Conservation (phyloP, 1,140 invertebrate genomes). For the Drosophila gunungcola region DNA sequence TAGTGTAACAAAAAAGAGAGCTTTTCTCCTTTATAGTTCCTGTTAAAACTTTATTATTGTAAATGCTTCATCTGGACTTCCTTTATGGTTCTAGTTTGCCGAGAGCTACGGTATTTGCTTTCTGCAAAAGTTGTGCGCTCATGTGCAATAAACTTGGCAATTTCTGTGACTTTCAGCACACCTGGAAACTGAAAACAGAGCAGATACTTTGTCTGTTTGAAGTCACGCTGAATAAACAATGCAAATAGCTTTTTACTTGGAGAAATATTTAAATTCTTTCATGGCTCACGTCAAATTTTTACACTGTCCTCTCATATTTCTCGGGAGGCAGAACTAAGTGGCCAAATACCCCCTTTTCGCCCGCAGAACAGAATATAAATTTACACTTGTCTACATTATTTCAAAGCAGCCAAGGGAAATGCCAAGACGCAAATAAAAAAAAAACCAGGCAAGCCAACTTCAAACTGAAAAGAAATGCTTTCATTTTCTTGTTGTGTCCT, state of each 20-base stretch:
- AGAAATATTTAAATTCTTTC: constrained; percentile 49
- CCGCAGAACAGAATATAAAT: constrained; percentile 42
- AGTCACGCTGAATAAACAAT: constrained; percentile 48
- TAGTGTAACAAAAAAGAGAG: background rate
- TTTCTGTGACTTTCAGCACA: constrained; percentile 21
- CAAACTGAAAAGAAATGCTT: constrained; percentile 32
- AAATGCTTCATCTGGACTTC: constrained; percentile 10
- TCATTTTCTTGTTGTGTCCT: constrained; percentile 30
- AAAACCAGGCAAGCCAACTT: constrained; percentile 8
- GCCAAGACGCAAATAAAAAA: background rate
- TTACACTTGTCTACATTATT: constrained; percentile 62
- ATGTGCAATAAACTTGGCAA: constrained; percentile 27
- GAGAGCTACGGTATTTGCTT: constrained; percentile 1
- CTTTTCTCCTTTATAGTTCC: background rate
- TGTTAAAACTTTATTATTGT: constrained; percentile 7
- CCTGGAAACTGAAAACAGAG: constrained; percentile 32
- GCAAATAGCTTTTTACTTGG: constrained; percentile 36
- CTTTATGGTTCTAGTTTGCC: constrained; percentile 21
- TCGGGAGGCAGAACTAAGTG: constrained; percentile 26
- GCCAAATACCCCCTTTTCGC: background rate
- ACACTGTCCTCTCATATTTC: constrained; percentile 31
- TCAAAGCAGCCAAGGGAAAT: constrained; percentile 27
- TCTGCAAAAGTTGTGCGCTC: constrained; percentile 31
- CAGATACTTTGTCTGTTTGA: constrained; percentile 28
- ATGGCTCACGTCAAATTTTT: constrained; percentile 34